Conservation (phyloP, 2,113 vertebrate genomes). For the Eurypyga helias region DNA sequence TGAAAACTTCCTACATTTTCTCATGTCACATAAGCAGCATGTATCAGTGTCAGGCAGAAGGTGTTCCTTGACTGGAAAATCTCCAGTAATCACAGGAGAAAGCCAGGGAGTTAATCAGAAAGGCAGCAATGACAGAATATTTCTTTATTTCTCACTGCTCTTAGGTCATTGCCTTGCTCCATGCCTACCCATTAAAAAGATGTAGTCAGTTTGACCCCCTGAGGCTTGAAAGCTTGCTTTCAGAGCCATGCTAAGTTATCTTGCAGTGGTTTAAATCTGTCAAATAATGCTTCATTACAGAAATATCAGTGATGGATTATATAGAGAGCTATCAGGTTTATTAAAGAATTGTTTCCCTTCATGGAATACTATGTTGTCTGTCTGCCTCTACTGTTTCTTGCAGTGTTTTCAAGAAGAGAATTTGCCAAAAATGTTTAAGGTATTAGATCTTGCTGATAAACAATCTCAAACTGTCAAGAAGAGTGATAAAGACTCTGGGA, state of each 20-base stretch:
- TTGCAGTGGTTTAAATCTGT: background rate
- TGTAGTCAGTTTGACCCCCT: constrained; percentile 34
- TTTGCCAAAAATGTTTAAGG: background rate
- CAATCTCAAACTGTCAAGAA: constrained; percentile 39
- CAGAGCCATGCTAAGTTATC: background rate
- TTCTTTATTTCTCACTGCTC: constrained; percentile 37
- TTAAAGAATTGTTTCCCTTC: background rate
- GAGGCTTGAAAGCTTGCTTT: constrained; percentile 34
- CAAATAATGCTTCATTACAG: constrained; percentile 22
- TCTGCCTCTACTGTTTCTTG: background rate
- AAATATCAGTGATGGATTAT: background rate
- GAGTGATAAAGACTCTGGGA: constrained; percentile 30
- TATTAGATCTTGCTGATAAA: constrained; percentile 12
- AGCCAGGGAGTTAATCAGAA: constrained; percentile 43
- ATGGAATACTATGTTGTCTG: background rate
- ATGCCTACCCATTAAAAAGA: constrained; percentile 33
- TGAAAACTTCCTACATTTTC: constrained; percentile 34
- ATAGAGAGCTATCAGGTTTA: background rate
- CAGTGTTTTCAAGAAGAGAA: background rate
- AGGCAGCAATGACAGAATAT: constrained; percentile 32
- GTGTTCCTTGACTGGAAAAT: constrained; percentile 51
- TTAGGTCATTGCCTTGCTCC: constrained; percentile 47
- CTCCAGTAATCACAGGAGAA: constrained; percentile 55
- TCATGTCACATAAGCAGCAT: constrained; percentile 18
- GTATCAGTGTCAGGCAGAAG: constrained; percentile 27